Evolutionary conservation across 2,113 vertebrate species (phyloP).

Genomic region (Leptosomus discolor): DNA sequence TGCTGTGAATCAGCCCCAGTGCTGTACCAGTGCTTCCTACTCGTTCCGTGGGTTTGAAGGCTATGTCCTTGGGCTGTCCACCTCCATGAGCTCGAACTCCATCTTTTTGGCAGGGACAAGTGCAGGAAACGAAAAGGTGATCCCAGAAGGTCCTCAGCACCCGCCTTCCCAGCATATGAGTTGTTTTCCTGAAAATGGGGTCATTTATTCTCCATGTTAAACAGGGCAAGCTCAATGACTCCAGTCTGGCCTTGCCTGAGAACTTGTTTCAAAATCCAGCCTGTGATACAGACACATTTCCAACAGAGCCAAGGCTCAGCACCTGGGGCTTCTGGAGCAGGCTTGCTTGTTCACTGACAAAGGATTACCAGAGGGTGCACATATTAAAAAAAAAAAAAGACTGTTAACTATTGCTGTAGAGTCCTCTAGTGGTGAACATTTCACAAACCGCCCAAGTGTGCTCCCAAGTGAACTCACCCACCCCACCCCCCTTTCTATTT

Average conservation of each 20-base stretch:
- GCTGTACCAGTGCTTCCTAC: neutral
- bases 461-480: neutral
- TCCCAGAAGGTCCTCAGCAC: neutral
- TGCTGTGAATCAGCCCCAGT: neutral
- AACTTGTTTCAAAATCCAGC: neutral
- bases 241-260: neutral
- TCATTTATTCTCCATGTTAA: neutral
- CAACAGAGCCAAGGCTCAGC: neutral
- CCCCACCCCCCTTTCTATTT: neutral
- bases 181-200: neutral
- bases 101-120: neutral
- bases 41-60: neutral
- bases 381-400: too few species aligned
- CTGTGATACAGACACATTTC: neutral
- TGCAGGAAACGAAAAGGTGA: neutral
- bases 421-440: conserved; percentile 58
- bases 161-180: neutral
- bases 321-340: neutral
- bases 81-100: neutral
- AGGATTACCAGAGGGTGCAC: neutral
- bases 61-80: neutral
- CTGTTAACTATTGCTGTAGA: conserved; percentile 31
- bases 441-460: neutral
- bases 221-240: neutral
- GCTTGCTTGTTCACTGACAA: neutral